Evolutionary conservation across 2,113 vertebrate genomes (phyloP), one percentile per base, ranked within the genome.

Genomic region (Ornithorhynchus anatinus): DNA sequence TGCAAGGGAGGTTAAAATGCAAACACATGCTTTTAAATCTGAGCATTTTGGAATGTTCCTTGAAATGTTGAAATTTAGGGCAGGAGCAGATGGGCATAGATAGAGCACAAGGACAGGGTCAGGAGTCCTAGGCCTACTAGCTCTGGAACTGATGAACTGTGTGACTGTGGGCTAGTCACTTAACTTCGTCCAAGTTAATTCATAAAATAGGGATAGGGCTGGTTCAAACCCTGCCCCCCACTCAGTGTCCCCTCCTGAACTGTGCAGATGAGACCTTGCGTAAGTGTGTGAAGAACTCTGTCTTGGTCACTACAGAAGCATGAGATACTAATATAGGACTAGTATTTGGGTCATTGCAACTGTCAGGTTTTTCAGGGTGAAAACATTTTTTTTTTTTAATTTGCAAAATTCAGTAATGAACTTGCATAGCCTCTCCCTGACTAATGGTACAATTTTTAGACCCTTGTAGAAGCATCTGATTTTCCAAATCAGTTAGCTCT

Each of bases 361-460:
- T 60, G 7, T 40, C 56, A 53, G 36, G 36, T 5, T 31, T 69
- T 60, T 6, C 19, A 31, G 6, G 43, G 20, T 10, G 8, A n/a
- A 27, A 63, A 15, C 43, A 35, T 44, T 68, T 25, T 39, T 6
- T 33, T 52, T 40, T 59, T 20, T 35, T 7, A 35, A 4, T 27
- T 14, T 69, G 14, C 44, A n/a, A 16, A 62, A 2, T 22, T 8
- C 57, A 40, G 9, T 53, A 62, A 65, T 60, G 59, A 66, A 77
- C 27, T 70, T 5, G 8, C 60, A 61, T 8, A 56, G 4, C 6
- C 36, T 59, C 36, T 58, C n/a, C n/a, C 32, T 40, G 7, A 77
- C 77, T 58, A 3, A 1, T 78, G 38, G 57, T 67, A 16, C 19
- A 14, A 16, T 27, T 42, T 78, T 79, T 58, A 58, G 45, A 33